Evolutionary conservation across 2,113 vertebrate species (phyloP), one percentile per base, ranked within the genome.

Genomic region (Ardeotis arabs): DNA sequence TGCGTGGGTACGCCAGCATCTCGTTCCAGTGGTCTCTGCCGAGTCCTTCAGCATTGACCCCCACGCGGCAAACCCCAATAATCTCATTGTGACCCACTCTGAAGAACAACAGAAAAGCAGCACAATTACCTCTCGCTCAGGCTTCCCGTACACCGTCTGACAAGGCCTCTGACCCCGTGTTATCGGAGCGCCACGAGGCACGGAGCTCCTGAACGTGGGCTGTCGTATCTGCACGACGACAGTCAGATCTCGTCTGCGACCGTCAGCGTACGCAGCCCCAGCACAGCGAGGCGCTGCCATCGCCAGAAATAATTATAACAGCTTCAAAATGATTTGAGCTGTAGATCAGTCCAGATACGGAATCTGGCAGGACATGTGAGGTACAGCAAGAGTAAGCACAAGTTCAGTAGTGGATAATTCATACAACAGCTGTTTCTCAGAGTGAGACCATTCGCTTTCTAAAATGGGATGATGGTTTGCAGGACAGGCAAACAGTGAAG

Each of bases 11-110:
- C 0, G 99, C 99, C 98, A 99, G 96, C 99, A 99, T 99, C 97
- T 99, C 99, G 9, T 99, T 99, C 99, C 99, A 99, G 97, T 99
- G 99, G 98, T 99, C 99, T 80, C 99, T 98, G 94, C 99, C 99
- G 89, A 99, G 98, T 7, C 99, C 99, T 76, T 99, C 99, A 0
- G 99, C 99, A 2, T 10, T 98, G 96, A 99, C 98, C 24, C 99
- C 99, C 66, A 99, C 98, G 6, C 99, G 98, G 88, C 99, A 99
- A 86, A 99, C 99, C 4, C 99, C 99, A 44, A 99, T 99, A 95
- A 99, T 99, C 97, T 99, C 99, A 39, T 99, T 99, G 96, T 99
- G 99, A 68, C 99, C 99, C 94, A 99, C 99, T 79, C 99, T 99
- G 98, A 50, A 95, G 92, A 87, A 56, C 5, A 11, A 70, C 0